Evolutionary conservation across 2,797 vertebrate genomes (phyloP).

Genomic region (Spinus olivaceus): DNA sequence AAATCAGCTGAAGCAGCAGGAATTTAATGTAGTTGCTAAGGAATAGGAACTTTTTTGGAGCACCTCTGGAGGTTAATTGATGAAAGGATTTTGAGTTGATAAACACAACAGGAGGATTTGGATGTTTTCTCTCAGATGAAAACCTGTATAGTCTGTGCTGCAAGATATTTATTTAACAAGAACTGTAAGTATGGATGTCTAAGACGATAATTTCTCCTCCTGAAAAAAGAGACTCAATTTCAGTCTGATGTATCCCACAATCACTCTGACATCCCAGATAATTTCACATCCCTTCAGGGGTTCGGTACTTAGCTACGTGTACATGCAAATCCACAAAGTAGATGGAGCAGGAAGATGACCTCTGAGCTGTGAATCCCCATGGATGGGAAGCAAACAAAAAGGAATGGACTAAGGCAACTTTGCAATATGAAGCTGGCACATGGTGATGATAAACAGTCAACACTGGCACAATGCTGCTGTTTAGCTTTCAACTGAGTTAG

Average conservation of each 20-base stretch:
- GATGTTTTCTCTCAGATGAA: background rate
- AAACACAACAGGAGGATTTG: conserved; percentile 47
- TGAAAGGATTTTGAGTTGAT: conserved; percentile 40
- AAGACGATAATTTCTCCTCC: background rate
- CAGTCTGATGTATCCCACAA: background rate
- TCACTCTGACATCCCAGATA: background rate
- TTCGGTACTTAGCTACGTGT: background rate
- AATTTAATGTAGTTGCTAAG: background rate
- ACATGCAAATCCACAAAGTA: background rate
- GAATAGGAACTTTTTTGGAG: conserved; percentile 35
- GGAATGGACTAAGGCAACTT: conserved; percentile 18
- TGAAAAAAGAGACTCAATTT: background rate
- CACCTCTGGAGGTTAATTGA: conserved; percentile 59
- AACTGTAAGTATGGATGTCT: background rate
- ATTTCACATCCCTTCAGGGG: background rate
- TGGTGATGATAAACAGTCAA: conserved; percentile 62
- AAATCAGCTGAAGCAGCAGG: conserved; percentile 55
- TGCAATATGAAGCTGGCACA: conserved; percentile 50
- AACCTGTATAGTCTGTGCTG: background rate
- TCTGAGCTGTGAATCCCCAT: background rate
- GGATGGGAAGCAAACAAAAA: background rate
- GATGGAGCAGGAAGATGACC: conserved; percentile 41
- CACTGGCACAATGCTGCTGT: conserved; percentile 41
- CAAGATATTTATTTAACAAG: conserved; percentile 9
- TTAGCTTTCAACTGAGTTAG: conserved; percentile 49